These are phyloP conservation scores for Bufotes viridis DNA, from an alignment of 2,797 vertebrate species.

Conservation along the genomic window DNA sequence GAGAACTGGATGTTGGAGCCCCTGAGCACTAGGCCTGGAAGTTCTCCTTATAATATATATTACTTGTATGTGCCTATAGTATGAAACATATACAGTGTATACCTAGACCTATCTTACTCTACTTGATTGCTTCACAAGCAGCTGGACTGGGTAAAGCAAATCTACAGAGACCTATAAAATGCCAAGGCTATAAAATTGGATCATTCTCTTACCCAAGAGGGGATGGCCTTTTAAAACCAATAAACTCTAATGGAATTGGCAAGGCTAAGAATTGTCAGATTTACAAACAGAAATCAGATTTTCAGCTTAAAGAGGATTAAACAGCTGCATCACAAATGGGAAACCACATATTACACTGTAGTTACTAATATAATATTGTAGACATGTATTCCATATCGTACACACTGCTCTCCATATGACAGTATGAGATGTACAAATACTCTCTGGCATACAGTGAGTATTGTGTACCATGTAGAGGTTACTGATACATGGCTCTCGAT, in stretches of 20 bases:
- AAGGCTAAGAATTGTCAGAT: background rate
- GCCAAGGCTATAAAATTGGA: background rate
- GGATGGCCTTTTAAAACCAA: background rate
- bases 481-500: no score
- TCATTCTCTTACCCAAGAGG: background rate
- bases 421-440: background rate
- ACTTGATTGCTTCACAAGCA: no score
- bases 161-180: background rate
- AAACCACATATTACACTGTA: background rate
- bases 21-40: no score
- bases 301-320: background rate
- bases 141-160: no score
- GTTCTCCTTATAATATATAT: no score
- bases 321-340: background rate
- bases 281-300: slow-evolving; percentile 13
- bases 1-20: no score
- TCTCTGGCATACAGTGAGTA: background rate
- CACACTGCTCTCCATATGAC: background rate
- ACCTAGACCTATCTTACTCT: no score
- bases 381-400: background rate
- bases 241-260: background rate
- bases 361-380: background rate
- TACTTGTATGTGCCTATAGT: no score
- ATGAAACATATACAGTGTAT: no score
- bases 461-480: no score